Evolutionary conservation across 2,888 invertebrate species (phyloP), one percentile per base, ranked within the genome.

Genomic region (Tinea semifulvella): DNA sequence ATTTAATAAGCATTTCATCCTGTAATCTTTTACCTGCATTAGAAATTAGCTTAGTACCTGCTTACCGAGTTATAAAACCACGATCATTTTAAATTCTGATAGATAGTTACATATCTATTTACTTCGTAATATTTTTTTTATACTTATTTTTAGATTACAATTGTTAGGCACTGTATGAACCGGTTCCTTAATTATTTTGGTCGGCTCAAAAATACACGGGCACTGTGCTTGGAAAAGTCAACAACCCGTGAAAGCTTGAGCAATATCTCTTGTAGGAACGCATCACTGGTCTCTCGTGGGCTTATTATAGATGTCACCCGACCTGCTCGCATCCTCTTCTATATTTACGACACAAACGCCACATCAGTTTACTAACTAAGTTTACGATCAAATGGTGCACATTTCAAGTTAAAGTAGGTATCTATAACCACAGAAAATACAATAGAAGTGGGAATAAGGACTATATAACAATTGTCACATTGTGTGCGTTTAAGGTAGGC

Each of bases 291-390:
- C 72, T 73, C 73, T 59, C 71, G 74, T 69, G 71, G 60, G 72
- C 79, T 80, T 79, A 79, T 76, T 77, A 74, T 80, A 80, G 80
- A 74, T 75, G 80, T 76, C 79, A 79, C 65, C 69, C 73, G 76
- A 76, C 74, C 79, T 72, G 74, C 74, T 69, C 66, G 68, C 70
- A 76, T 79, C 74, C 71, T 69, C 68, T 66, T 75, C 75, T 80
- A 77, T 71, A 79, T 79, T 70, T 79, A 79, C 43, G 26, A 26
- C 43, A 28, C 19, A 20, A 25, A 8, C 8, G 35, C 16, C 11
- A 14, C 35, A 13, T 22, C 6, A 22, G 25, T 8, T n/a, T n/a
- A n/a, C n/a, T 31, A 11, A 13, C 31, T 31, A 5, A 22, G 31
- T 2, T 31, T 14, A 31, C 27, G 27, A 22, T 31, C n/a, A 14